phyloP scores from a whole-genome alignment of 2,888 invertebrate species.

The Sipunculus nudus region DNA sequence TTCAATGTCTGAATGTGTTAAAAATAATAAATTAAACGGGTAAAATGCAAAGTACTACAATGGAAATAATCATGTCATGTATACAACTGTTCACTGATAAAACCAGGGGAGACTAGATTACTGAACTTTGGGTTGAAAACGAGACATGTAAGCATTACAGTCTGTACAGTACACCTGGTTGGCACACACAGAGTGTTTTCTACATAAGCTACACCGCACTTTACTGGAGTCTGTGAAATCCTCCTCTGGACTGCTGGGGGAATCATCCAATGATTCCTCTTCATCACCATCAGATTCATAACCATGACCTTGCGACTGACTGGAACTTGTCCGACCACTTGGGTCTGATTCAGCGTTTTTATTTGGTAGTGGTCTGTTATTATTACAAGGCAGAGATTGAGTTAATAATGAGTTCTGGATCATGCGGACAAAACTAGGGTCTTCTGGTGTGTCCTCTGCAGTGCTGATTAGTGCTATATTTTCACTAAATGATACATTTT shows the following conservation, averaged over 20 bases:
- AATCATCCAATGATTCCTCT: not conserved
- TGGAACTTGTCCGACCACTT: not conserved
- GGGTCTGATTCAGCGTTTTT: not conserved
- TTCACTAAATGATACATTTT: conserved; percentile 94
- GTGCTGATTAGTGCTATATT: conserved; percentile 92
- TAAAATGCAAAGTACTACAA: too few species aligned
- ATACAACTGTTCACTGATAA: too few species aligned
- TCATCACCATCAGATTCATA: too few species aligned
- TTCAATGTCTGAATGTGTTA: too few species aligned
- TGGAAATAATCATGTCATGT: too few species aligned
- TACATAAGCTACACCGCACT: conserved; percentile 85
- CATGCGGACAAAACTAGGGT: not conserved
- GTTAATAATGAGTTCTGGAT: not conserved
- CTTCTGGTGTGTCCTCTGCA: conserved; percentile 77
- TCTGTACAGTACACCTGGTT: conserved; percentile 87
- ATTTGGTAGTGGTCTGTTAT: too few species aligned
- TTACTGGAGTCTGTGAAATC: conserved; percentile 62
- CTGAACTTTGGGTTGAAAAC: conserved; percentile 51
- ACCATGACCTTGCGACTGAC: too few species aligned
- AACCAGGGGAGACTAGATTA: too few species aligned
- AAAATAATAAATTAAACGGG: too few species aligned
- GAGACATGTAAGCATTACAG: conserved; percentile 87
- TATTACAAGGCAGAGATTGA: too few species aligned
- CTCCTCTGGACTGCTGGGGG: not conserved
- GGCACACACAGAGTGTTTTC: conserved; percentile 82